Evolutionary conservation across 2,113 vertebrate species (phyloP).

Genomic region (Datnioides undecimradiatus): DNA sequence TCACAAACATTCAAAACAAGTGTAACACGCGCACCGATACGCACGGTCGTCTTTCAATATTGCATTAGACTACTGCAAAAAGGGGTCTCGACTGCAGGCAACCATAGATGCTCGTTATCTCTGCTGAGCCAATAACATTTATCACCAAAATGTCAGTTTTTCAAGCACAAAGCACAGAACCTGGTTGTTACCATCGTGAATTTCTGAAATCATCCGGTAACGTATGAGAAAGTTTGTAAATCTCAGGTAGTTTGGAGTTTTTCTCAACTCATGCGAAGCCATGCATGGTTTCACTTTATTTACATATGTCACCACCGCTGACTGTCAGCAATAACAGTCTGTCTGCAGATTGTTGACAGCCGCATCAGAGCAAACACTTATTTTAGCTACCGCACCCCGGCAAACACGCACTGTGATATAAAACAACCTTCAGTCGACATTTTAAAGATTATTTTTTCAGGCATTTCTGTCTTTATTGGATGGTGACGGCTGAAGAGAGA

Average conservation of each 20-base stretch:
- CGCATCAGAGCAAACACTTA: background rate
- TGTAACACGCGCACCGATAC: background rate
- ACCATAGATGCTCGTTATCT: constrained; percentile 20
- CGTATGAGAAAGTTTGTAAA: background rate
- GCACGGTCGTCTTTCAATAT: background rate
- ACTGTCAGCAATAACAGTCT: constrained; percentile 14
- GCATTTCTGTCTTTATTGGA: too few relatives aligned
- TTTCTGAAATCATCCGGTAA: background rate
- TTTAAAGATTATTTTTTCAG: too few relatives aligned
- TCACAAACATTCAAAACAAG: too few relatives aligned
- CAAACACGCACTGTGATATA: background rate
- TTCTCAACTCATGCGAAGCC: background rate
- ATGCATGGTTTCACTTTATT: background rate
- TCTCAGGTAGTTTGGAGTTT: constrained; percentile 21
- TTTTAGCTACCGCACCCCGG: background rate
- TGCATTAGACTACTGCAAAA: background rate
- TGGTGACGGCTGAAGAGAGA: too few relatives aligned
- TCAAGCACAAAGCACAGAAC: background rate
- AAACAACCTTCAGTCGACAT: background rate
- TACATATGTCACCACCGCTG: background rate
- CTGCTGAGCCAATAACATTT: background rate
- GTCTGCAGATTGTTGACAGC: constrained; percentile 21
- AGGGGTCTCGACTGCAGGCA: constrained; percentile 7
- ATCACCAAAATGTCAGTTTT: constrained; percentile 7
- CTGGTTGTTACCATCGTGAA: constrained; percentile 38